Evolutionary conservation across 2,797 vertebrate genomes (phyloP), one percentile per base, ranked within the genome.

Genomic region (Menidia menidia): DNA sequence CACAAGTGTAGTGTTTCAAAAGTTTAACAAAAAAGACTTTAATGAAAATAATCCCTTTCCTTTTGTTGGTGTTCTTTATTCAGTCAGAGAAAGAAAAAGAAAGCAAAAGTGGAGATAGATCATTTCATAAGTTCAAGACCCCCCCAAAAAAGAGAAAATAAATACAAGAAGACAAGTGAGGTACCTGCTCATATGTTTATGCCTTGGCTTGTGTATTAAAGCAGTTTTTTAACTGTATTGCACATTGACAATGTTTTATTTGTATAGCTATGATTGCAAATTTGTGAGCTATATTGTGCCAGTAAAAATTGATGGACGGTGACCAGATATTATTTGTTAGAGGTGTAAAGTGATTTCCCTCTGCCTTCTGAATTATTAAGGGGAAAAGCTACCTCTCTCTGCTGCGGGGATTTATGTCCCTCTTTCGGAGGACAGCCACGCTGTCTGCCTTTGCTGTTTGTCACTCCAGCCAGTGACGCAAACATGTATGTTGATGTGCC

Each of bases 371-470:
- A 81, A 73, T 78, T 67, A 68, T 68, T 52, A 66, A 86, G 74
- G 81, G 85, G 85, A 87, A 87, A 75, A 68, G 77, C 90, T 92
- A 92, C 92, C 90, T 93, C 89, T 88, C 64, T 76, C 62, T 85
- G 80, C 80, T 83, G 80, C 60, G 43, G 70, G 88, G 82, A 83
- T 79, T 52, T 19, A 52, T 43, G 25, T 81, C 75, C 81, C 82
- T 82, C 67, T 74, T 63, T 66, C 70, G 53, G 69, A 18, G 51
- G 84, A 69, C 80, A 76, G 79, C 76, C 69, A 58, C 19, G 73
- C 78, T 88, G 85, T 83, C 72, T 72, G 82, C 75, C 58, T 77
- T 73, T 84, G 85, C 86, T 86, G 76, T 85, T 68, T 1, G 52
- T 87, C 78, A 78, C 82, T 75, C 44, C 33, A 43, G 12, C 19